These are phyloP conservation scores for Procambarus clarkii DNA, from an alignment of 1,140 invertebrate species.

Conservation along the genomic window DNA sequence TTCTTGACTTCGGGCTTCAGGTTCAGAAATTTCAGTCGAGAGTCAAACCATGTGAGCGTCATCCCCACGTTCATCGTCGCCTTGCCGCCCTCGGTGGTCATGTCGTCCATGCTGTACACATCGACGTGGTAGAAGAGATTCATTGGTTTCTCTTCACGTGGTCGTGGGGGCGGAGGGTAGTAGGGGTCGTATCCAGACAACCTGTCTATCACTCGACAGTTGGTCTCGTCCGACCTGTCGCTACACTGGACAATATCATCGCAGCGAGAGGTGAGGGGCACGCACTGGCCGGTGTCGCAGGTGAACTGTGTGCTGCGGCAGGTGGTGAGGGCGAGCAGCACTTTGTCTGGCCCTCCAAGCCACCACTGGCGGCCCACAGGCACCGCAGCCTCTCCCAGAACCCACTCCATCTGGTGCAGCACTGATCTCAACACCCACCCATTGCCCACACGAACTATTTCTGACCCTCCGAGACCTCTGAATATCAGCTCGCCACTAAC, in stretches of 20 bases:
- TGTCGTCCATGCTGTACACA: conserved; percentile 61
- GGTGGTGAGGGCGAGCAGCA: conserved; percentile 37
- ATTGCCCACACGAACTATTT: conserved; percentile 18
- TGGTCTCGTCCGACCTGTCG: conserved; percentile 76
- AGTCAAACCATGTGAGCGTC: conserved; percentile 64
- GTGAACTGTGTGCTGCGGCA: conserved; percentile 71
- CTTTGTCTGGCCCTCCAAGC: not conserved
- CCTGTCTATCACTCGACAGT: conserved; percentile 63
- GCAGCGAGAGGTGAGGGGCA: conserved; percentile 75
- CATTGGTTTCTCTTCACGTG: conserved; percentile 44
- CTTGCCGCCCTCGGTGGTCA: conserved; percentile 62
- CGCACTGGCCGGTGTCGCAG: conserved; percentile 74
- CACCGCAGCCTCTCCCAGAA: conserved; percentile 34
- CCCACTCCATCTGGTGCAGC: conserved; percentile 47
- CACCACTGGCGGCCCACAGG: conserved; percentile 58
- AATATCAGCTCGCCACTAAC: conserved; percentile 4
- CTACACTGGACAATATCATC: conserved; percentile 78
- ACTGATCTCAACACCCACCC: conserved; percentile 51
- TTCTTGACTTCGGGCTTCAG: conserved; percentile 59
- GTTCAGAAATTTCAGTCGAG: conserved; percentile 62
- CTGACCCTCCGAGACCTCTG: conserved; percentile 37
- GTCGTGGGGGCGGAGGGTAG: conserved; percentile 63
- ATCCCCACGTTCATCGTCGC: conserved; percentile 67
- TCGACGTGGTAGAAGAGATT: conserved; percentile 60
- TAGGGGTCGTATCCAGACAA: conserved; percentile 53